These are phyloP conservation scores for Telenomus remus DNA, from an alignment of 1,140 invertebrate species.

Conservation along the genomic window DNA sequence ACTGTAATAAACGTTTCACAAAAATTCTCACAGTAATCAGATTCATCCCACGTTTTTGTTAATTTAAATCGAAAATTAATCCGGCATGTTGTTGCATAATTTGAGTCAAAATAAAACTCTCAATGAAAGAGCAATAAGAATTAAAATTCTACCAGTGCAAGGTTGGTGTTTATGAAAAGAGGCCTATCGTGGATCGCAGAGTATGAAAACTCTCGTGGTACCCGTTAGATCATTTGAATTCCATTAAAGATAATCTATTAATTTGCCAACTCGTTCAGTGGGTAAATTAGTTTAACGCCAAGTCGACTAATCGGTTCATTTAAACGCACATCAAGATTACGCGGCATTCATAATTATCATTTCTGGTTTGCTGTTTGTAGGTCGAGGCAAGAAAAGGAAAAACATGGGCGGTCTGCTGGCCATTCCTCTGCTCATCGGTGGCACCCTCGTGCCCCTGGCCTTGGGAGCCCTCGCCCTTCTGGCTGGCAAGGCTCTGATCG, in stretches of 20 bases:
- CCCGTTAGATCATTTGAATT: constrained; percentile 44
- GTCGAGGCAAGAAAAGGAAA: constrained; percentile 81
- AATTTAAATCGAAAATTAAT: no score
- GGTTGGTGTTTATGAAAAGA: no score
- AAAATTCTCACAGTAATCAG: no score
- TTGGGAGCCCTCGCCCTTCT: constrained; percentile 86
- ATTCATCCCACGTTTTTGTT: no score
- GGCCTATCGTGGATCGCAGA: no score
- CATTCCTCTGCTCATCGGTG: constrained; percentile 85
- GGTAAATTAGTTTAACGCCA: constrained; percentile 25
- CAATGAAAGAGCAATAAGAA: not conserved
- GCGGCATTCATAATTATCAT: constrained; percentile 21
- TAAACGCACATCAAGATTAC: constrained; percentile 13
- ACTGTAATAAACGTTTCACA: no score
- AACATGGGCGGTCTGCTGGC: constrained; percentile 83
- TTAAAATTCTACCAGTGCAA: no score
- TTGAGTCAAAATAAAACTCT: no score
- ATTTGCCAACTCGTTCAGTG: constrained; percentile 29
- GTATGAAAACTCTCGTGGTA: no score
- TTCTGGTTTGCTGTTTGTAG: constrained; percentile 64
- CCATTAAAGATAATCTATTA: constrained; percentile 31
- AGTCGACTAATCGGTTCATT: constrained; percentile 31
- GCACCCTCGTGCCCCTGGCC: constrained; percentile 85
- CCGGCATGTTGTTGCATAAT: not conserved
- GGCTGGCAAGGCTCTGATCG: constrained; percentile 88